Base-by-base conservation (phyloP, 1,140 invertebrate genomes). In the Drosophila ercepeae region DNA sequence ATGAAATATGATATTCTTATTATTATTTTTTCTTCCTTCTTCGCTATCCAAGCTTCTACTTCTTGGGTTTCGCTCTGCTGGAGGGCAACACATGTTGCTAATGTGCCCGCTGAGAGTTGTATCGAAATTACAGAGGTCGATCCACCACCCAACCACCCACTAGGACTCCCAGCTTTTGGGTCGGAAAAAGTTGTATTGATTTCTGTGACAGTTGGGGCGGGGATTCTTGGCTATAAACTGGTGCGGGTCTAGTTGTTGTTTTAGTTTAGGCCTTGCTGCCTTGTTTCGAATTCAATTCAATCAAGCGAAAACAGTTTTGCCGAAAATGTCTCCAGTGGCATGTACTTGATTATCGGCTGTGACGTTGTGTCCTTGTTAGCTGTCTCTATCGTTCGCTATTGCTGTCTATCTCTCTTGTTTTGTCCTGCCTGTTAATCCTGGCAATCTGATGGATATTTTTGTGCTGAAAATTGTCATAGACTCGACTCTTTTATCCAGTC, bases 51-150 rank as follows among this genome's bases (percentile, higher is more conserved):
- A n/a, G n/a, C n/a, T n/a, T n/a, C n/a, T n/a, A n/a, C n/a, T n/a
- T n/a, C 8, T 64, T 23, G 9, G 52, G 50, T 42, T 68, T 52
- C 64, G 71, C 32, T 9, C 39, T 63, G 61, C 69, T 78, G 45
- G 55, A 81, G 81, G 79, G 76, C 81, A 86, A 84, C 79, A 84
- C 81, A 84, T 84, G 79, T 84, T 84, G 79, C 79, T 84, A 84
- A 84, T 84, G 79, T 79, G 79, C 63, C 79, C 79, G 58, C 67
- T 76, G 79, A 84, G 79, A 79, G 51, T 84, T 86, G 81, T 86
- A 78, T 72, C 68, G 72, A 70, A 84, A 84, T 84, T 86, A 84
- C 75, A 81, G 81, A 86, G 79, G 79, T 84, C 75, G 75, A 59
- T 54, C 29, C 25, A 23, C 59, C 32, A 51, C n/a, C n/a, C n/a